Evolutionary conservation across 2,888 invertebrate genomes (phyloP).

Genomic region (Aromia moschata): DNA sequence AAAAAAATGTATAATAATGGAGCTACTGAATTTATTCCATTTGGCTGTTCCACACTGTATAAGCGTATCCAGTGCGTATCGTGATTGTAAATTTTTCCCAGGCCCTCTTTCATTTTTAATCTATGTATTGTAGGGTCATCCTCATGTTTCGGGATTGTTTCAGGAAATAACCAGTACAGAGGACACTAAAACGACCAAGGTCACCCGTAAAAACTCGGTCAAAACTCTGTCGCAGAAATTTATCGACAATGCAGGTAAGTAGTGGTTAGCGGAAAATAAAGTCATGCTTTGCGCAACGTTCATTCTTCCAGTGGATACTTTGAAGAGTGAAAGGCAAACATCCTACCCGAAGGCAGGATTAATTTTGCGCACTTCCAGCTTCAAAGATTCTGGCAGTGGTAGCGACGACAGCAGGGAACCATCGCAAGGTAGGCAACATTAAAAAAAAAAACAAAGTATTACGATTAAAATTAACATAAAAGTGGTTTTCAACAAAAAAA

Average conservation of each 20-base stretch:
- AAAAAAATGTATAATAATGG: too few relatives aligned
- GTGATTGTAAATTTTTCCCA: too few relatives aligned
- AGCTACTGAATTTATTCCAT: too few relatives aligned
- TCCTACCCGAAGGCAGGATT: conserved; percentile 79
- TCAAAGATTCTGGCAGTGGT: conserved; percentile 64
- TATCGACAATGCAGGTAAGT: conserved; percentile 72
- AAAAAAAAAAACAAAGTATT: background rate
- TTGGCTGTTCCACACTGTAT: too few relatives aligned
- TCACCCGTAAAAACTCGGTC: conserved; percentile 76
- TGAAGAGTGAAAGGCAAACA: conserved; percentile 66
- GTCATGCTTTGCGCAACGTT: background rate
- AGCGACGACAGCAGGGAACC: conserved; percentile 47
- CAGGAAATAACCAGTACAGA: conserved; percentile 52
- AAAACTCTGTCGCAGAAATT: conserved; percentile 83
- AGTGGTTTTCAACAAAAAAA: too few relatives aligned
- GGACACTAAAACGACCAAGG: conserved; percentile 52
- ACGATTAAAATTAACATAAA: too few relatives aligned
- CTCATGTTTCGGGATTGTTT: conserved; percentile 15
- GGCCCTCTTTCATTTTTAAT: background rate
- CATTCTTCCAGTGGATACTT: conserved; percentile 64
- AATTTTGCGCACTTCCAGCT: conserved; percentile 73
- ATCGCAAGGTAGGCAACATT: conserved; percentile 50
- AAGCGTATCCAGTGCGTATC: too few relatives aligned
- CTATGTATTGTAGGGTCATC: background rate
- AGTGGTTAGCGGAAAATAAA: background rate